Evolutionary conservation across 1,140 invertebrate genomes (phyloP), one percentile per base, ranked within the genome.

Genomic region (Drosophila micromelanica): DNA sequence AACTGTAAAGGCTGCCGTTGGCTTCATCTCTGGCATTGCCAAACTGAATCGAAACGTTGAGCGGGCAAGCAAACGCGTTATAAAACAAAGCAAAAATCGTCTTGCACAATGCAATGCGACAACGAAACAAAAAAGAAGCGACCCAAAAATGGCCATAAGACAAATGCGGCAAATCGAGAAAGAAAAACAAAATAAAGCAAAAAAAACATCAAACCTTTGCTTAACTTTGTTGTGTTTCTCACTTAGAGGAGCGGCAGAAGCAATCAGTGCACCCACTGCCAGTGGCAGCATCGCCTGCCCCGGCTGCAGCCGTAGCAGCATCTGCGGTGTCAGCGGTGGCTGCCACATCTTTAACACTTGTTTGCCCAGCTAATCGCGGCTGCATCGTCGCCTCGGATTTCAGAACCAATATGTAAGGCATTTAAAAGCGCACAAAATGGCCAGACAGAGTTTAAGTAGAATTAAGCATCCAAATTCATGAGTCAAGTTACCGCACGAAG

Each of bases 381-480:
- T 55, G 55, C 61, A 61, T 70, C 68, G 35, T 51, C 38, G 72
- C 60, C 49, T 62, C 60, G 60, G 60, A 64, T 70, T 70, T 70
- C 61, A 57, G 55, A 60, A 23, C 74, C 74, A 71, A 80, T 74
- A 80, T 85, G 63, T 78, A 60, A 81, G 62, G 74, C 65, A 75
- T 71, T 76, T 72, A 76, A 76, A 76, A 63, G 60, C 61, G 61
- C 42, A 65, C 46, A 52, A 68, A 65, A 63, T 69, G 37, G 52
- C 64, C 67, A 73, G 63, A 73, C 61, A 70, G 67, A 67, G 56
- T 69, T 89, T 82, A 82, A 76, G 84, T 76, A 84, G 84, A 87
- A 87, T 87, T 87, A 78, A 87, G 84, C 78, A 87, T 89, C 82
- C 78, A 86, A 81, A 87, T 76, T 73, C 84, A 87, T 87, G 84